Evolutionary conservation across 2,888 invertebrate species (phyloP), one percentile per base, ranked within the genome.

Genomic region (Adineta ricciae): DNA sequence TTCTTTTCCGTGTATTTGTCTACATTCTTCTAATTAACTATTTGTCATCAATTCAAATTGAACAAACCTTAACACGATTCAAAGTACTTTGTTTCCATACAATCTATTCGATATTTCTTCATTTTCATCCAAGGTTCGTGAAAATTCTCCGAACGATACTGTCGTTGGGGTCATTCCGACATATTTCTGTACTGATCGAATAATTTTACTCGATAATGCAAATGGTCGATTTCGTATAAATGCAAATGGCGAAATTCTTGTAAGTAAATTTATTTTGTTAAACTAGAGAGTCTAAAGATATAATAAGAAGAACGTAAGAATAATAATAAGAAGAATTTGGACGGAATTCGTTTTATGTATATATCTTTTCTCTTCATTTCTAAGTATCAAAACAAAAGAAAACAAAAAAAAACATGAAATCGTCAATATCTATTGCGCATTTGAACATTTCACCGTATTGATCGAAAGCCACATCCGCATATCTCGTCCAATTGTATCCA

Each of bases 171-270:
- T 16, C 16, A 64, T 64, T 64, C 2, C 27, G 32, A 32, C 64
- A 64, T 16, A 64, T 64, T 27, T 32, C 27, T 64, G 27, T 1
- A 32, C 27, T 27, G 14, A 64, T 64, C 11, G 1, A 5, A 64
- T 64, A 16, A 64, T 27, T 32, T 64, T 64, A 64, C 27, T 85
- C 11, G 54, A 56, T 73, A 72, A 78, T 46, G 73, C 83, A 8
- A 83, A 85, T 41, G 38, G 64, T 38, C 83, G 36, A 32, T 36
- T 85, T 21, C 32, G 49, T 49, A 72, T 85, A 14, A 83, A 83
- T 50, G 14, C 64, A 27, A n/a, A 27, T 2, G 64, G 64, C 16
- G 32, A 64, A 64, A 27, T 64, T 32, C 11, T 64, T 1, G 64
- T 64, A 64, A 64, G 64, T 64, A 4, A 14, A 11, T 64, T 32